These are phyloP conservation scores for Lypha dubia DNA, from an alignment of 2,888 invertebrate genomes.

Conservation along the genomic window DNA sequence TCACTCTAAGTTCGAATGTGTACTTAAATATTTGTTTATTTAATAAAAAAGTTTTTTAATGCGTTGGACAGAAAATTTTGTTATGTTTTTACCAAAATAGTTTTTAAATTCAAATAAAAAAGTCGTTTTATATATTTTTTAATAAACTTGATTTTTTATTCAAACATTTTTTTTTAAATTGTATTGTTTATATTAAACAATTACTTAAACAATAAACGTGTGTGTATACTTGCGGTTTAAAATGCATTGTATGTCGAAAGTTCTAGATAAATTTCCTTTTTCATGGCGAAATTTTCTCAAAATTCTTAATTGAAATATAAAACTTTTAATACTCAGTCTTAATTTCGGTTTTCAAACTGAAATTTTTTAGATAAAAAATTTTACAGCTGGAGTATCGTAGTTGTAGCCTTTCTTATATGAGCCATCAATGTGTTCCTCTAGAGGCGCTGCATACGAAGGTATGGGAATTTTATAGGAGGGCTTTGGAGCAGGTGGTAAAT, in stretches of 20 bases:
- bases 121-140: neutral
- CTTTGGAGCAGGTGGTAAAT: conserved; percentile 75
- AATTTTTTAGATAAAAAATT: conserved; percentile 75
- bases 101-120: neutral
- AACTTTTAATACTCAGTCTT: conserved; percentile 68
- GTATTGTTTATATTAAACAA: neutral
- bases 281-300: neutral
- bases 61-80: no score
- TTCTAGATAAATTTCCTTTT: neutral
- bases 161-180: neutral
- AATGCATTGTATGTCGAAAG: neutral
- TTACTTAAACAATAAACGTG: neutral
- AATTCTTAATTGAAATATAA: conserved; percentile 14
- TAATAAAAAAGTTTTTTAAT: no score
- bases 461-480: conserved; percentile 77
- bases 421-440: conserved; percentile 73
- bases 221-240: neutral
- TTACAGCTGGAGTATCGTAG: conserved; percentile 75
- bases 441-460: conserved; percentile 79
- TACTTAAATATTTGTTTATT: no score
- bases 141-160: neutral
- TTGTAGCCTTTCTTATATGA: conserved; percentile 76
- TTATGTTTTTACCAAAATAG: no score
- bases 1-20: no score
- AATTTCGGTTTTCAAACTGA: conserved; percentile 32